Evolutionary conservation across 2,113 vertebrate genomes (phyloP), one percentile per base, ranked within the genome.

Genomic region (Marmota flaviventris): DNA sequence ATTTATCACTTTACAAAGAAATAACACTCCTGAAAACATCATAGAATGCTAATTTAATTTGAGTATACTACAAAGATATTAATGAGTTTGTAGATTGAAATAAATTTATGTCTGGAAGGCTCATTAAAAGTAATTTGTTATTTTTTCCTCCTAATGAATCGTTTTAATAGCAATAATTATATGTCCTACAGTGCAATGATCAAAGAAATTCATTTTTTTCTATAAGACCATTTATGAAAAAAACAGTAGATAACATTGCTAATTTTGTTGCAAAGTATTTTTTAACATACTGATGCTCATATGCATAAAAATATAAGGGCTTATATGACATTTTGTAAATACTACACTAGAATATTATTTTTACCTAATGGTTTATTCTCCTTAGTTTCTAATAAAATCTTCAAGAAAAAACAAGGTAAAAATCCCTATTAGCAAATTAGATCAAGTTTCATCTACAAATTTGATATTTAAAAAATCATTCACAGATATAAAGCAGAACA

Each of bases 71-170:
- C 92, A 96, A 89, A 98, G 91, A 93, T 96, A 98, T n/a, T 97
- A 98, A 98, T 87, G 70, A 98, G 78, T 76, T 96, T 81, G 45
- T n/a, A 95, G 70, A 97, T 94, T 96, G 95, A 96, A 98, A 97
- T 84, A 93, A 98, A 98, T 98, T 95, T 95, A 96, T 97, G 86
- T 92, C 97, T 98, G 53, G 97, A 95, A 97, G 48, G 77, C 69
- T 98, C 93, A 98, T 98, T 98, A 98, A 95, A 95, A 97, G 45
- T 96, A 93, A 98, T 98, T 98, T 97, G 93, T 98, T 98, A 95
- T 93, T 97, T 98, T 98, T 98, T 84, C 45, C 78, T 95, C 67
- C 96, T 98, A 98, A 98, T 98, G 96, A 98, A 97, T 97, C 94
- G 42, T 94, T 98, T 98, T 98, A 98, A 98, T 97, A 98, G 96